Evolutionary conservation across 2,888 invertebrate genomes (phyloP), one percentile per base, ranked within the genome.

Genomic region (Machimus rusticus): DNA sequence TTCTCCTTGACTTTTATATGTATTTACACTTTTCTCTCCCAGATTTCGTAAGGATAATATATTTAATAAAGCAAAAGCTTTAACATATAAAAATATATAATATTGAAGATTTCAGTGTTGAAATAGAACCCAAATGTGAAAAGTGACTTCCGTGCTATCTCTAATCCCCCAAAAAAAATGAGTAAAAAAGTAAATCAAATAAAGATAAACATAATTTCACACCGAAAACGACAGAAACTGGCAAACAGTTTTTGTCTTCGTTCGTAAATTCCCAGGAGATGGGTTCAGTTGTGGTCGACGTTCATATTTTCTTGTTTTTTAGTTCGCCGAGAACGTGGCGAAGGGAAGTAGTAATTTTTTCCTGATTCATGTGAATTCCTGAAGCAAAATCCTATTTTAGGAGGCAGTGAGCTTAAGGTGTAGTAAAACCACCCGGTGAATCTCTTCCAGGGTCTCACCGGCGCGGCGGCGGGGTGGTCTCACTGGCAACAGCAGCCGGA

Each of bases 301-400:
- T 12, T 66, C 28, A 28, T 66, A 51, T 66, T 66, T 66, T 23
- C 28, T 66, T 66, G 66, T 66, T 66, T 66, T 28, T 66, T 76
- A 39, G 76, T 31, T 28, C 76, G 5, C n/a, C 2, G 34, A 34
- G n/a, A 76, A 76, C 76, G 37, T 39, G 76, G 76, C 37, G 28
- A 23, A 46, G 28, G 19, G n/a, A 31, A 81, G 81, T 28, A 51
- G 28, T 55, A 28, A 37, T 81, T 43, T 51, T n/a, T 43, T 37
- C 37, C 28, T 43, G 79, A 46, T 43, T 81, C 81, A 55, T 55
- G 51, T 81, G 51, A 81, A 31, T 81, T 81, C 31, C 51, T 81
- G 51, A 34, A 55, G 28, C 55, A 81, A 81, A 81, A 46, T 81
- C 31, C 81, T 31, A 79, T 39, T 79, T 79, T 46, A 79, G 79